Evolutionary conservation across 2,113 vertebrate species (phyloP).

Genomic region (Speoplatyrhinus poulsoni): DNA sequence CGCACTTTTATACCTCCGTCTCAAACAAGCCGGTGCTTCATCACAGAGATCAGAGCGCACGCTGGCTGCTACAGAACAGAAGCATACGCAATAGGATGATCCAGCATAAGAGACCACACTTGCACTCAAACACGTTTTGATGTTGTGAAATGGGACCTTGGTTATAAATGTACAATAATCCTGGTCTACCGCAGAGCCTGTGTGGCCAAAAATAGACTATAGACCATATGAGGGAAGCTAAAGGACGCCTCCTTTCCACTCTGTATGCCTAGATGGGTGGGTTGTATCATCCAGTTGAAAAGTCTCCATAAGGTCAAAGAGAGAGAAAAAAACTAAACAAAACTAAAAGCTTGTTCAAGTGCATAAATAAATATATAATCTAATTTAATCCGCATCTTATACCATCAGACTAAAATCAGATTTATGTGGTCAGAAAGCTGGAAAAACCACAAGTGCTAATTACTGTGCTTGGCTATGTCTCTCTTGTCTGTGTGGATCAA

Average conservation of each 20-base stretch:
- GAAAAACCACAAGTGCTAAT: conserved; percentile 37
- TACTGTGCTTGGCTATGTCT: conserved; percentile 28
- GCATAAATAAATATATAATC: conserved; percentile 23
- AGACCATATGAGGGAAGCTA: conserved; percentile 33
- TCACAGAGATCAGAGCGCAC: conserved; percentile 13
- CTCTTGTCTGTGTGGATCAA: conserved; percentile 17
- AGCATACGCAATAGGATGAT: conserved; percentile 24
- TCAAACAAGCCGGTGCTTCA: conserved; percentile 29
- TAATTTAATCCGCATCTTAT: conserved; percentile 27
- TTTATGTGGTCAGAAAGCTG: conserved; percentile 12
- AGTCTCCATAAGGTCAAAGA: conserved; percentile 10
- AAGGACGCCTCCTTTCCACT: conserved; percentile 25
- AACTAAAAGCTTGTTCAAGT: conserved; percentile 1
- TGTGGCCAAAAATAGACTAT: conserved; percentile 31
- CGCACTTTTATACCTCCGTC: neutral
- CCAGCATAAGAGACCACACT: conserved; percentile 8
- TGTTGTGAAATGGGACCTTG: conserved; percentile 4
- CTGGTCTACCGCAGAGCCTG: conserved; percentile 12
- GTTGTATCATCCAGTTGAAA: conserved; percentile 10
- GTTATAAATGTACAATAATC: conserved; percentile 29
- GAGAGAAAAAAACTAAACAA: neutral
- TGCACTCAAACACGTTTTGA: conserved; percentile 13
- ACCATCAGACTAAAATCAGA: conserved; percentile 31
- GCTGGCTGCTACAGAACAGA: conserved; percentile 8
- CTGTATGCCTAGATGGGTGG: neutral